Percentiles rank a stretch among this genome's conserved stretches.
phyloP scores from a whole-genome alignment of 2,888 invertebrate species.

The Frankliniella intonsa region DNA sequence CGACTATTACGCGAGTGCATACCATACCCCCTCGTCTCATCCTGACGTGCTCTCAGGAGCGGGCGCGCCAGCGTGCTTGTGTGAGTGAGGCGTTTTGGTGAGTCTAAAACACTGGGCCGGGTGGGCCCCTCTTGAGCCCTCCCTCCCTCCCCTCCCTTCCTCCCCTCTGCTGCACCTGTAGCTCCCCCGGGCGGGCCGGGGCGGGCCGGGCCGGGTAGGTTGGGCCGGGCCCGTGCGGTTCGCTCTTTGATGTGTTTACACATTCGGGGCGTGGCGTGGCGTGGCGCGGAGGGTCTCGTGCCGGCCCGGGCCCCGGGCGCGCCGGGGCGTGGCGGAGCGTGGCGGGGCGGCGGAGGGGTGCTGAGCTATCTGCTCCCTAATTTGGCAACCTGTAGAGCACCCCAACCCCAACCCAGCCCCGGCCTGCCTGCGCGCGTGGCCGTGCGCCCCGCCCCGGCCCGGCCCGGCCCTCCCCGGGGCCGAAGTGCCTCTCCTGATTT shows the following conservation, averaged over 20 bases:
- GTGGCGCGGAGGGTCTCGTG: neutral
- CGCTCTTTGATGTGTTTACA: slow-evolving; percentile 23
- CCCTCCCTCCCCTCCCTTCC: neutral
- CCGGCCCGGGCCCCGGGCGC: neutral
- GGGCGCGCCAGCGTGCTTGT: no score
- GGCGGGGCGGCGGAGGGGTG: neutral
- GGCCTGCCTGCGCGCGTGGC: no score
- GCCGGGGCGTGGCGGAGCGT: no score
- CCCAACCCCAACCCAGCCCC: neutral
- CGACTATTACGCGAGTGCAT: no score
- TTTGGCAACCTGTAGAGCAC: slow-evolving; percentile 22
- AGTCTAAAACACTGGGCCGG: no score
- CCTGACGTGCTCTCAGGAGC: no score
- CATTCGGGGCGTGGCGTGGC: neutral
- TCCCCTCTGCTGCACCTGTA: neutral
- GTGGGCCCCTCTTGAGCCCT: neutral
- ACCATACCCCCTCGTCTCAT: no score
- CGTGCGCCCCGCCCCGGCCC: neutral
- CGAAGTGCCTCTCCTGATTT: neutral
- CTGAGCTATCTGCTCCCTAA: neutral
- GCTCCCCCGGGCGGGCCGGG: neutral
- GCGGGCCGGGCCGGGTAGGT: neutral
- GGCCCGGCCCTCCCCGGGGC: neutral
- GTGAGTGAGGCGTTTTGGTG: no score
- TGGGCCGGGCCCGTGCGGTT: neutral